phyloP scores from a whole-genome alignment of 2,797 vertebrate genomes.

The Chaunax sp. region DNA sequence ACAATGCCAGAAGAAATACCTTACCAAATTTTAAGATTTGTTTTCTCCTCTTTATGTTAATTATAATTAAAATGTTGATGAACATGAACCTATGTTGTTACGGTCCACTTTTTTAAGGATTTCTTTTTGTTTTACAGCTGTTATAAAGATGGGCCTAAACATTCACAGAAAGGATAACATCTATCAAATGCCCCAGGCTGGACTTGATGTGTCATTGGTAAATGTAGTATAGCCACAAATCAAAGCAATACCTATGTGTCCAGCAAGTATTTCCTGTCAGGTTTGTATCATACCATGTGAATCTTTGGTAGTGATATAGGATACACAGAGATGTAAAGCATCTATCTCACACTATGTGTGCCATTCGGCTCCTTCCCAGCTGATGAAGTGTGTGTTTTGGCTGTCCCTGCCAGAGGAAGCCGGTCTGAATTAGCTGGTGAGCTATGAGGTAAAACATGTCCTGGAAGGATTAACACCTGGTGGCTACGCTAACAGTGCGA shows the following conservation, averaged over 20 bases:
- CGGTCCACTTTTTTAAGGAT: too few relatives aligned
- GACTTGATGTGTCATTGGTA: neutral
- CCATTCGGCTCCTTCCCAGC: conserved; percentile 50
- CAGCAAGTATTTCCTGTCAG: conserved; percentile 20
- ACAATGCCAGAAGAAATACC: too few relatives aligned
- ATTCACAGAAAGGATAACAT: neutral
- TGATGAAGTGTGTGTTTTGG: conserved; percentile 63
- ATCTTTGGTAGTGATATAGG: conserved; percentile 3
- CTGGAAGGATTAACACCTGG: conserved; percentile 74
- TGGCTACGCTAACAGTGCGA: conserved; percentile 49
- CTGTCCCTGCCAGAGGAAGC: conserved; percentile 67
- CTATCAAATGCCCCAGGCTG: neutral
- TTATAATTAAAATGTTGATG: too few relatives aligned
- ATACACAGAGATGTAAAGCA: conserved; percentile 29
- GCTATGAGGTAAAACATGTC: conserved; percentile 71
- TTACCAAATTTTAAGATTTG: too few relatives aligned
- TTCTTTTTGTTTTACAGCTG: too few relatives aligned
- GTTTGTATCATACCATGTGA: neutral
- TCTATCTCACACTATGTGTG: conserved; percentile 34
- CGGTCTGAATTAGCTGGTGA: conserved; percentile 65
- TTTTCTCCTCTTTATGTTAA: too few relatives aligned
- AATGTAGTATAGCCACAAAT: conserved; percentile 11
- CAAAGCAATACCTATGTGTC: neutral
- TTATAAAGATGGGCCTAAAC: too few relatives aligned
- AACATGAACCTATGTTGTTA: too few relatives aligned